phyloP scores from a whole-genome alignment of 1,140 invertebrate genomes.

The Doryteuthis pealeii region DNA sequence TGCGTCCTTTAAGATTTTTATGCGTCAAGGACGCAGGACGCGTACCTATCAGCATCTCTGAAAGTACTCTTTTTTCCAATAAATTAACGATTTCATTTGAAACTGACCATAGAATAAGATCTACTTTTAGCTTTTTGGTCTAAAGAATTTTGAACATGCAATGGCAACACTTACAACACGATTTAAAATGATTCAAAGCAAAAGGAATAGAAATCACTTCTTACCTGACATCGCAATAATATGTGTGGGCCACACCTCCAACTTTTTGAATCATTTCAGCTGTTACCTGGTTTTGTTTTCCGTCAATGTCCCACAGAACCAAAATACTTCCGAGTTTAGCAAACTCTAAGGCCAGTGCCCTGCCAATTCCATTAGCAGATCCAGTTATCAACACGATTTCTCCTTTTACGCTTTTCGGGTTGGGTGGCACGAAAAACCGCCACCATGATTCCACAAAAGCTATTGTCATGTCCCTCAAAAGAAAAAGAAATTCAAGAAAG shows the following conservation, averaged over 20 bases:
- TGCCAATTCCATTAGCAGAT: conserved; percentile 75
- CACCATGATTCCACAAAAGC: conserved; percentile 36
- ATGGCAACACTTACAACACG: too few relatives aligned
- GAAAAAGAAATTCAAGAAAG: conserved; percentile 36
- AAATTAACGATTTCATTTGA: too few relatives aligned
- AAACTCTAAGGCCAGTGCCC: conserved; percentile 76
- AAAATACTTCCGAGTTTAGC: conserved; percentile 79
- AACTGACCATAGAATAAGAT: too few relatives aligned
- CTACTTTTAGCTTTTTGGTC: too few relatives aligned
- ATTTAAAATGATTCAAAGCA: too few relatives aligned
- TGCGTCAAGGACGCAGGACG: too few relatives aligned
- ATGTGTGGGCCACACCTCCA: conserved; percentile 66
- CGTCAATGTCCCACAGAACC: conserved; percentile 88
- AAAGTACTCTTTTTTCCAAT: too few relatives aligned
- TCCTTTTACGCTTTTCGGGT: conserved; percentile 65
- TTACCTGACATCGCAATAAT: conserved; percentile 66
- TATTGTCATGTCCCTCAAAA: conserved; percentile 35
- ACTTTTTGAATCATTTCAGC: conserved; percentile 67
- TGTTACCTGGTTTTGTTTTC: conserved; percentile 75
- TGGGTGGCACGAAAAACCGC: conserved; percentile 42
- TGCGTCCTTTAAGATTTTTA: too few relatives aligned
- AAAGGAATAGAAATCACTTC: too few relatives aligned
- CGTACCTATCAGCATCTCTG: too few relatives aligned
- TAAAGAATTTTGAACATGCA: too few relatives aligned
- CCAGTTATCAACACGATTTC: conserved; percentile 89